phyloP scores from a whole-genome alignment of 1,140 invertebrate species.

The Penaeus vannamei region DNA sequence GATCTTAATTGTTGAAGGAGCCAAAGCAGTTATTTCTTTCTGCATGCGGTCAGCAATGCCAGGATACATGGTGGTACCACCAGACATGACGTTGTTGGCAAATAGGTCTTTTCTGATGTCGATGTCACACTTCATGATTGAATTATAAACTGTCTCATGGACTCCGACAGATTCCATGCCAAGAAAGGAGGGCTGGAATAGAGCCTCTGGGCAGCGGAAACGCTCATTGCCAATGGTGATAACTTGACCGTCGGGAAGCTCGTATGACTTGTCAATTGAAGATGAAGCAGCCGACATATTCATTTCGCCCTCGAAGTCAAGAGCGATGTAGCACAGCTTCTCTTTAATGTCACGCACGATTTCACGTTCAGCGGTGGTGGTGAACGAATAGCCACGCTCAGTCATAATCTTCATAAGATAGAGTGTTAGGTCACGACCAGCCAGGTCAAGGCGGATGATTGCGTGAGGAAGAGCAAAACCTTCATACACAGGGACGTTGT shows the following conservation, averaged over 20 bases:
- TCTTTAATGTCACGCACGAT: conserved; percentile 23
- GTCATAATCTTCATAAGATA: conserved; percentile 20
- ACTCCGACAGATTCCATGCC: conserved; percentile 88
- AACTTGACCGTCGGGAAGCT: conserved; percentile 54
- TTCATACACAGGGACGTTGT: conserved; percentile 51
- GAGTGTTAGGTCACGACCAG: neutral
- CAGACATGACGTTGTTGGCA: conserved; percentile 80
- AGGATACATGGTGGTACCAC: conserved; percentile 79
- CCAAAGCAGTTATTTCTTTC: conserved; percentile 76
- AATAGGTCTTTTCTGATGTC: conserved; percentile 84
- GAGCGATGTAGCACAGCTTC: conserved; percentile 2
- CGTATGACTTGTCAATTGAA: conserved; percentile 57
- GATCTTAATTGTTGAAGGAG: conserved; percentile 77
- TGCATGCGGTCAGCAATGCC: conserved; percentile 78
- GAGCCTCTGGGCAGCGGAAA: conserved; percentile 1
- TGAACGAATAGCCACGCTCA: neutral
- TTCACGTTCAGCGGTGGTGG: conserved; percentile 23
- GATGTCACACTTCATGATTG: conserved; percentile 82
- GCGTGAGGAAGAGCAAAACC: conserved; percentile 25
- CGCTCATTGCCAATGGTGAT: no score
- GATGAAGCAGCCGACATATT: conserved; percentile 51
- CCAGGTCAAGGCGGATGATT: conserved; percentile 10
- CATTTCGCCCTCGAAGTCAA: conserved; percentile 34
- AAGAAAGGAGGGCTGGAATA: conserved; percentile 80
- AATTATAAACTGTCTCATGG: conserved; percentile 89